Conservation (phyloP, 2,113 vertebrate genomes). For the Platichthys flesus region DNA sequence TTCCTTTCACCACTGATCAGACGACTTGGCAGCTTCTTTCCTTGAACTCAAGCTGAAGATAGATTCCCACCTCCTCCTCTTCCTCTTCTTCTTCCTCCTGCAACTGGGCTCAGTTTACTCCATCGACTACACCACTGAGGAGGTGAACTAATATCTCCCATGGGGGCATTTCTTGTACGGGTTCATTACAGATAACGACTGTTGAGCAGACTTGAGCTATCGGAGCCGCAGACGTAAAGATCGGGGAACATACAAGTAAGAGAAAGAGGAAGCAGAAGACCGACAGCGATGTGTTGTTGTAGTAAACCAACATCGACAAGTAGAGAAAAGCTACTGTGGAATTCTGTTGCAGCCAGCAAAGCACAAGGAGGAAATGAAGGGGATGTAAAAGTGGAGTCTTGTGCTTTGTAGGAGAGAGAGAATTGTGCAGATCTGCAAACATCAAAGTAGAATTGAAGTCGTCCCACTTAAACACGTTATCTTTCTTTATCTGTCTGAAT, state of each 20-base stretch:
- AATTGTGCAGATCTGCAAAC: background rate
- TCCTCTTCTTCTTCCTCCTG: background rate
- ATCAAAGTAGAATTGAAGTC: background rate
- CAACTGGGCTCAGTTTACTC: no score
- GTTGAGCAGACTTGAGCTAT: constrained; percentile 63
- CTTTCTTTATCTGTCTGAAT: constrained; percentile 35
- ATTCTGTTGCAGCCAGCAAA: constrained; percentile 9
- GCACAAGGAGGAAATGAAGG: background rate
- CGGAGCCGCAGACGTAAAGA: constrained; percentile 36
- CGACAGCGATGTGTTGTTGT: background rate
- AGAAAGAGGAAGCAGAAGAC: constrained; percentile 14
- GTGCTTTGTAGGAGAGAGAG: background rate
- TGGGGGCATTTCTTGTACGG: constrained; percentile 80
- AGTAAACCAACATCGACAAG: constrained; percentile 29
- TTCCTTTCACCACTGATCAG: no score
- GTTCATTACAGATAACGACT: constrained; percentile 88
- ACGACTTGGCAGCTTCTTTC: background rate
- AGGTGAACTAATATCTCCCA: constrained; percentile 40
- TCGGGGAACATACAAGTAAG: constrained; percentile 16
- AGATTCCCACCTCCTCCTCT: constrained; percentile 29
- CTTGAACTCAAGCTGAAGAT: constrained; percentile 15
- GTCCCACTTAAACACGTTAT: constrained; percentile 29
- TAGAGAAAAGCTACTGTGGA: constrained; percentile 14
- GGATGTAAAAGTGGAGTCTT: background rate
- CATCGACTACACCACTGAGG: no score